phyloP scores from a whole-genome alignment of 2,113 vertebrate genomes.

The Malaclemys terrapin region DNA sequence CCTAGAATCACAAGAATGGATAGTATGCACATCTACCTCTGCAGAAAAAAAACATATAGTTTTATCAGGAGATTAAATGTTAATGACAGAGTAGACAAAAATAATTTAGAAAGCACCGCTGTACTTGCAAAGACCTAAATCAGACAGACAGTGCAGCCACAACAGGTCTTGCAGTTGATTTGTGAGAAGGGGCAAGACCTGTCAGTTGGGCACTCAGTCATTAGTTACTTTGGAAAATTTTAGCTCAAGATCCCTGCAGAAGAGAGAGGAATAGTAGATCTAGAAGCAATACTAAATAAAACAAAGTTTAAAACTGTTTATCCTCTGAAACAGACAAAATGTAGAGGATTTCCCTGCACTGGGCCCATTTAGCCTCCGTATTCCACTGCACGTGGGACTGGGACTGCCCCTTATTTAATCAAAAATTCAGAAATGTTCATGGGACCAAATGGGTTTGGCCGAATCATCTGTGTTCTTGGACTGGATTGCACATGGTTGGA shows the following conservation, averaged over 20 bases:
- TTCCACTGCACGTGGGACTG: not conserved
- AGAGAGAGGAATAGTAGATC: not conserved
- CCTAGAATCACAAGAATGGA: not conserved
- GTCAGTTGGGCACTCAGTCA: not conserved
- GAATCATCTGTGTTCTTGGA: not conserved
- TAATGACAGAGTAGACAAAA: not conserved
- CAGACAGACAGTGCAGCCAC: not conserved
- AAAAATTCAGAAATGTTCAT: not conserved
- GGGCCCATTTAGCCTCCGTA: not conserved
- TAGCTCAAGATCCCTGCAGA: not conserved
- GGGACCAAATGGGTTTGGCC: not conserved
- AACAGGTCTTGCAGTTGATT: not conserved
- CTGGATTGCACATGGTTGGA: not conserved
- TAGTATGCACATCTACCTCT: not conserved
- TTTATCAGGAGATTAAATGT: not conserved
- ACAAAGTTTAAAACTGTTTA: not conserved
- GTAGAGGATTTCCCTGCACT: not conserved
- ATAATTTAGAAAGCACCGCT: not conserved
- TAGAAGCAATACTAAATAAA: not conserved
- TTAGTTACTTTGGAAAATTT: not conserved
- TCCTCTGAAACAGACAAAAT: not conserved
- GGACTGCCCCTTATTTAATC: not conserved
- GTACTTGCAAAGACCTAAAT: not conserved
- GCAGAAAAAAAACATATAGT: too few species aligned
- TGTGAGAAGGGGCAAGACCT: not conserved